A percentile compares a stretch with the other conserved stretches of the same genome.
phyloP scores from a whole-genome alignment of 2,797 vertebrate species.

The Premnoplex brunnescens region DNA sequence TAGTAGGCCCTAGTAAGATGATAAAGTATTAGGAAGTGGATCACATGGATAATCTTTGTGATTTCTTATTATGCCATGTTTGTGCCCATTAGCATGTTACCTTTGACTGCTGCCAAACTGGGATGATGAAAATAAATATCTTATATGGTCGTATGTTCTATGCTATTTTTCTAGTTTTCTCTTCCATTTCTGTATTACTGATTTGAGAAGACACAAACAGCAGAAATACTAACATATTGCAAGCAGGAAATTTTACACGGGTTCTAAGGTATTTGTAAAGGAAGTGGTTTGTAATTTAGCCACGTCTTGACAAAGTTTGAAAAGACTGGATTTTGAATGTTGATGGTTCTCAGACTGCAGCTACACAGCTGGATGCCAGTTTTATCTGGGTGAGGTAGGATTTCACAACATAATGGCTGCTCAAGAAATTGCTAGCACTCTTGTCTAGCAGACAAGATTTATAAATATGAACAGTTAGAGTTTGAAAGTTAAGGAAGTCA shows the following conservation, averaged over 20 bases:
- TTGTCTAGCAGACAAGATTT: constrained; percentile 11
- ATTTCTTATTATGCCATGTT: background rate
- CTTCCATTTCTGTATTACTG: background rate
- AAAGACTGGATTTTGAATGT: background rate
- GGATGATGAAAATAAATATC: background rate
- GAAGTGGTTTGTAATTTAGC: background rate
- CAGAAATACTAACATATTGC: background rate
- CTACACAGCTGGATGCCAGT: background rate
- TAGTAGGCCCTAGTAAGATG: background rate
- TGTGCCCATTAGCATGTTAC: background rate
- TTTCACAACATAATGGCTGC: background rate
- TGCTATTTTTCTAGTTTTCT: background rate
- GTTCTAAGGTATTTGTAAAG: background rate
- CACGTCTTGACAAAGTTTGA: background rate
- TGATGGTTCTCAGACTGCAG: background rate
- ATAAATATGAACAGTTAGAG: constrained; percentile 34
- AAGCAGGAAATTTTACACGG: background rate
- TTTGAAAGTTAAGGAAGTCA: constrained; percentile 50
- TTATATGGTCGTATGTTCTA: background rate
- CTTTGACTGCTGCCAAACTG: background rate
- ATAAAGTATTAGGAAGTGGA: background rate
- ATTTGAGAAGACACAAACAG: background rate
- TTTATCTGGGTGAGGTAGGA: background rate
- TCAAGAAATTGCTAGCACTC: background rate
- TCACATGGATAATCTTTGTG: background rate